Conservation (phyloP, 2,797 vertebrate species). For the Acanthiza pusilla region DNA sequence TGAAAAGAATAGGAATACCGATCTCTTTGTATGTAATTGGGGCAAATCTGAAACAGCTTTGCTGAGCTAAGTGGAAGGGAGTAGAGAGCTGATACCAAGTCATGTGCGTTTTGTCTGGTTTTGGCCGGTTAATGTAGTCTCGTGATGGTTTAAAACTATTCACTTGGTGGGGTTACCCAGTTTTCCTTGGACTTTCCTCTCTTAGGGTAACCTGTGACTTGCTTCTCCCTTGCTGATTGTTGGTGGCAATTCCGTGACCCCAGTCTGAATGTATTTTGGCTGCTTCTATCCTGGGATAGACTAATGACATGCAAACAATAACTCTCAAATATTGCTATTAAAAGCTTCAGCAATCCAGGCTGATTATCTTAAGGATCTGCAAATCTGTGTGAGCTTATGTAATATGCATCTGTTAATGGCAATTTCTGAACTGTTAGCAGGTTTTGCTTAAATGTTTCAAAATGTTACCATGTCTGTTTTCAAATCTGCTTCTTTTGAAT, state of each 20-base stretch:
- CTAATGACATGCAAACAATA: neutral
- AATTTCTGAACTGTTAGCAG: neutral
- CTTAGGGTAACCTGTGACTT: neutral
- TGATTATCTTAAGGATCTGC: constrained; percentile 47
- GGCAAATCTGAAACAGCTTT: neutral
- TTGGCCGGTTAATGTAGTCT: neutral
- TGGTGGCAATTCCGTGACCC: neutral
- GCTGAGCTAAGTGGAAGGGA: neutral
- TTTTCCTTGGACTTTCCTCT: neutral
- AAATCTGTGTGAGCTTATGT: constrained; percentile 1
- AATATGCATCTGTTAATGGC: constrained; percentile 46
- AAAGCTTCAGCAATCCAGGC: constrained; percentile 21
- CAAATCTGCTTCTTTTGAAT: neutral
- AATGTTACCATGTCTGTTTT: neutral
- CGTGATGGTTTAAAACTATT: neutral
- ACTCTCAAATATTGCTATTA: constrained; percentile 32
- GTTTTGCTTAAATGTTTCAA: constrained; percentile 28
- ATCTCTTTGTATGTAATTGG: neutral
- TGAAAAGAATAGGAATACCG: neutral
- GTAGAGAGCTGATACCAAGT: neutral
- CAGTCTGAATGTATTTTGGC: neutral
- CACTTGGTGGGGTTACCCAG: neutral
- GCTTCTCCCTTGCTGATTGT: neutral
- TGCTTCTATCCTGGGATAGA: neutral
- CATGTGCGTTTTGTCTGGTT: neutral